phyloP scores from a whole-genome alignment of 2,797 vertebrate species.

The Phataginus tricuspis region DNA sequence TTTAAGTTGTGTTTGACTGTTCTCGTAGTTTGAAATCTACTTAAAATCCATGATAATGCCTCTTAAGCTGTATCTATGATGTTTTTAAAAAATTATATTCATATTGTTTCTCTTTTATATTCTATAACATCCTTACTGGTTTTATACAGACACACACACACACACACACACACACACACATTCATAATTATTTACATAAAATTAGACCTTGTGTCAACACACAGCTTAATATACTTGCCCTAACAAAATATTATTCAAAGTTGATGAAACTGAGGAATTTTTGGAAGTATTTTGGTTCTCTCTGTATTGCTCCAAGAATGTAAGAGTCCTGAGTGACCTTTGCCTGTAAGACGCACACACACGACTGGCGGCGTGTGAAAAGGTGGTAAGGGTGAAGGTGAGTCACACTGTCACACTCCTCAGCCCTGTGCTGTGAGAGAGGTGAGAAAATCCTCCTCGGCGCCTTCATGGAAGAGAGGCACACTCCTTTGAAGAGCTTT shows the following conservation, averaged over 20 bases:
- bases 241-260: slow-evolving; percentile 65
- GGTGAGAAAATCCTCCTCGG: neutral
- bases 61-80: neutral
- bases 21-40: neutral
- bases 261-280: slow-evolving; percentile 65
- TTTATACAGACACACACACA: neutral
- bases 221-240: slow-evolving; percentile 66
- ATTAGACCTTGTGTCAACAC: neutral
- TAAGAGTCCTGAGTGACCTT: slow-evolving; percentile 68
- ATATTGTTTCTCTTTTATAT: neutral
- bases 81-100: neutral
- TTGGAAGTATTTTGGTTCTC: slow-evolving; percentile 70
- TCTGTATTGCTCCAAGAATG: slow-evolving; percentile 68
- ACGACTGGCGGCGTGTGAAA: slow-evolving; percentile 20
- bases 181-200: neutral
- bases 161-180: too few species aligned
- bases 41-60: neutral
- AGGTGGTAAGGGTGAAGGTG: slow-evolving; percentile 44
- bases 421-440: fast-evolving
- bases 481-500: neutral
- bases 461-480: neutral
- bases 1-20: neutral
- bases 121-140: neutral
- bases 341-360: neutral
- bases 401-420: slow-evolving; percentile 3